These are phyloP conservation scores for Synanthedon vespiformis DNA, from an alignment of 2,888 invertebrate species.

Conservation along the genomic window DNA sequence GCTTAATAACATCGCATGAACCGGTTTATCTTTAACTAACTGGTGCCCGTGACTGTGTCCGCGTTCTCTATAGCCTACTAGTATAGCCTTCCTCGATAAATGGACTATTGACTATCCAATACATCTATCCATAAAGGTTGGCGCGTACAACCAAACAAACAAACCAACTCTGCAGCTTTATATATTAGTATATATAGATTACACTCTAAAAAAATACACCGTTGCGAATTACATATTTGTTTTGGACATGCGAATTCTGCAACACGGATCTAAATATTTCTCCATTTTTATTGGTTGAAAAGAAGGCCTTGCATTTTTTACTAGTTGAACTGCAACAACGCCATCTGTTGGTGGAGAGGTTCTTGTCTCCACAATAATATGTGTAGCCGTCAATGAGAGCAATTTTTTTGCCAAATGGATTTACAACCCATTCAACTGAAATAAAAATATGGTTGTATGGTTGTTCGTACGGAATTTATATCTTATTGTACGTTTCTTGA, in stretches of 20 bases:
- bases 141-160: too few relatives aligned
- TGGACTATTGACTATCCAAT: too few relatives aligned
- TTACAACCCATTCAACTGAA: background rate
- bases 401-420: background rate
- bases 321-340: background rate
- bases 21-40: too few relatives aligned
- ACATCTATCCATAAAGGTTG: too few relatives aligned
- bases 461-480: too few relatives aligned
- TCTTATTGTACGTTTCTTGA: too few relatives aligned
- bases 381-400: background rate
- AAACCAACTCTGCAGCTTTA: too few relatives aligned
- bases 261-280: background rate
- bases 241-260: background rate
- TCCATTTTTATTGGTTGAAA: background rate
- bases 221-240: background rate
- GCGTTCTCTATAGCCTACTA: too few relatives aligned
- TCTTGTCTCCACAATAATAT: background rate
- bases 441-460: background rate
- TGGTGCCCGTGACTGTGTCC: too few relatives aligned
- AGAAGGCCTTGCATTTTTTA: background rate
- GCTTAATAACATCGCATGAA: too few relatives aligned
- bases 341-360: background rate
- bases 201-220: background rate
- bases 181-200: too few relatives aligned
- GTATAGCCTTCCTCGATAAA: too few relatives aligned